A percentile compares a stretch with the other conserved stretches of the same genome.
These are phyloP conservation scores for Enoplosus armatus DNA, from an alignment of 2,797 vertebrate genomes.

Conservation along the genomic window DNA sequence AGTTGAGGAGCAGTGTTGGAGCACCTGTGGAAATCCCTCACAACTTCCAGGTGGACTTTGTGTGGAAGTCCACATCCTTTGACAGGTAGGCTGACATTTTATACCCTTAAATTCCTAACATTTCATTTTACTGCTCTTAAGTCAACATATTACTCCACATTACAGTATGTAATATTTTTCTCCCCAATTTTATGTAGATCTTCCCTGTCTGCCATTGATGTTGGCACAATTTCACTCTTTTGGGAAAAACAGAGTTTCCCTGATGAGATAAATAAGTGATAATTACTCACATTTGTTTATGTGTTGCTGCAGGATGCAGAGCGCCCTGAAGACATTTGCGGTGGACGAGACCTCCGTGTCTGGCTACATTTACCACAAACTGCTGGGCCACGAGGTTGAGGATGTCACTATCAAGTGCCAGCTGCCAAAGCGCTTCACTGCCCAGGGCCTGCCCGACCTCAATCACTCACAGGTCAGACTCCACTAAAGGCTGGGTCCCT, in stretches of 20 bases:
- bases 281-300: neutral
- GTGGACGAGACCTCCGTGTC: conserved; percentile 99
- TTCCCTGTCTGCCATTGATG: neutral
- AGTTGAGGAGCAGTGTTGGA: conserved; percentile 96
- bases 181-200: neutral
- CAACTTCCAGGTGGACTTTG: conserved; percentile 99
- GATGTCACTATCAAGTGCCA: conserved; percentile 99
- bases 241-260: neutral
- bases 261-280: neutral
- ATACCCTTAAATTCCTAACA: neutral
- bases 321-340: conserved; percentile 96
- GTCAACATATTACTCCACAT: neutral
- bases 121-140: neutral
- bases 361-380: conserved; percentile 98
- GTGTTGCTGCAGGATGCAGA: conserved; percentile 92
- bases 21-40: conserved; percentile 97
- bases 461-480: conserved; percentile 96
- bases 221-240: neutral
- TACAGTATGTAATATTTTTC: neutral
- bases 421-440: conserved; percentile 99
- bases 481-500: neutral
- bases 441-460: conserved; percentile 98
- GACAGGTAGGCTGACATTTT: conserved; percentile 88
- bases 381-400: conserved; percentile 97
- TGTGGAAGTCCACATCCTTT: conserved; percentile 99